Percentiles rank a stretch among this genome's conserved stretches.
Conservation (phyloP, 2,113 vertebrate genomes). For the Hyla sarda region DNA sequence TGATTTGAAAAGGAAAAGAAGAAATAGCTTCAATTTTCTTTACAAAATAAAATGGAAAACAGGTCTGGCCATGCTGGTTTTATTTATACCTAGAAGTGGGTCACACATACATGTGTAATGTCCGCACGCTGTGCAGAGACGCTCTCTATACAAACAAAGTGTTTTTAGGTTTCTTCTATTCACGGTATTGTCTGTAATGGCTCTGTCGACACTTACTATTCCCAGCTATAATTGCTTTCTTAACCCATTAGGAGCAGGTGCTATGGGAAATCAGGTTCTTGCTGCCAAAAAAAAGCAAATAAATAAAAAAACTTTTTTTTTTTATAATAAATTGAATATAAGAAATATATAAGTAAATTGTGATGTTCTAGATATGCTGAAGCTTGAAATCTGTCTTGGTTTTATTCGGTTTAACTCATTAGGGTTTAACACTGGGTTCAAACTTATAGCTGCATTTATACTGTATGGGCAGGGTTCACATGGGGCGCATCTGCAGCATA, state of each 20-base stretch:
- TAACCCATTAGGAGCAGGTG: neutral
- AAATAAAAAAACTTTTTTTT: neutral
- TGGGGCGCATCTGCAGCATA: too few species aligned
- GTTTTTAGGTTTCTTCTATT: neutral
- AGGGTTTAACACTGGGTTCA: too few species aligned
- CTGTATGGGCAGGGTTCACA: too few species aligned
- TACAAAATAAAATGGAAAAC: slow-evolving; percentile 43
- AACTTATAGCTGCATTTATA: too few species aligned
- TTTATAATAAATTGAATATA: neutral
- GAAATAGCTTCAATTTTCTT: slow-evolving; percentile 52
- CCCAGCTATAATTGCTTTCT: neutral
- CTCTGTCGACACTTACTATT: neutral
- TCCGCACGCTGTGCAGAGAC: neutral
- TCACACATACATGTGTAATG: slow-evolving; percentile 40
- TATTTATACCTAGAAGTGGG: slow-evolving; percentile 56
- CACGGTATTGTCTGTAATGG: neutral
- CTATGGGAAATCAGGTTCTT: neutral
- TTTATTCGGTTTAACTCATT: too few species aligned
- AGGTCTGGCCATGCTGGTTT: neutral
- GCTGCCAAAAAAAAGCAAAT: neutral
- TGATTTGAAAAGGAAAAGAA: slow-evolving; percentile 32
- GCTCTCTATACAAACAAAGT: neutral
- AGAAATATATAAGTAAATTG: neutral
- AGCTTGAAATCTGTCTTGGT: too few species aligned
- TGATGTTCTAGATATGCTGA: neutral